These are phyloP conservation scores for Volucella inflata DNA, from an alignment of 2,888 invertebrate species.

Conservation along the genomic window DNA sequence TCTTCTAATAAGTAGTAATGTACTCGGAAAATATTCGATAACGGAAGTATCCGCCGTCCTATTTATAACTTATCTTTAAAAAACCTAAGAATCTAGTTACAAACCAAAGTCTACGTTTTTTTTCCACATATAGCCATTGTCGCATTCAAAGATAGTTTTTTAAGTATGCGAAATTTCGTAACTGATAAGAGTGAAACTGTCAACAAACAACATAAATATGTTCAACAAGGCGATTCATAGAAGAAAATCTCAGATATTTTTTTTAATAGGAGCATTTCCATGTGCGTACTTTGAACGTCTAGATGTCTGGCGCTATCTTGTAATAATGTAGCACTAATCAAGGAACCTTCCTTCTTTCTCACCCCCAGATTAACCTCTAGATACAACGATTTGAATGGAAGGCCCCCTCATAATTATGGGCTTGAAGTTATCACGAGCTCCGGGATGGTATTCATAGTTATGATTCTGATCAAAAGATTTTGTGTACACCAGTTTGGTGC, in stretches of 20 bases:
- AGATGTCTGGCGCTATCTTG: slow-evolving; percentile 41
- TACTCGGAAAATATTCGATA: neutral
- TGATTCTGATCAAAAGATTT: neutral
- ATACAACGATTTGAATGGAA: too few relatives aligned
- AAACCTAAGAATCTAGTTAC: slow-evolving; percentile 4
- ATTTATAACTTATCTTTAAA: slow-evolving; percentile 9
- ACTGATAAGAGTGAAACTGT: slow-evolving; percentile 1
- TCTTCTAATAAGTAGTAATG: neutral
- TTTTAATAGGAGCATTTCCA: neutral
- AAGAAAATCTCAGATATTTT: slow-evolving; percentile 27
- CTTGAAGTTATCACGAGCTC: neutral
- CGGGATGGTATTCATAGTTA: neutral
- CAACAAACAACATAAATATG: neutral
- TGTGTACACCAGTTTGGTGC: neutral
- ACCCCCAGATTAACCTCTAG: neutral
- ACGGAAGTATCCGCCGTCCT: neutral
- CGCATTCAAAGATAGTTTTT: slow-evolving; percentile 11
- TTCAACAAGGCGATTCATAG: slow-evolving; percentile 3
- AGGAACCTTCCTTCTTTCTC: slow-evolving; percentile 3
- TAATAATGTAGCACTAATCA: slow-evolving; percentile 22
- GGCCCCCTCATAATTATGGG: neutral
- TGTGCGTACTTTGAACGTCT: slow-evolving; percentile 63
- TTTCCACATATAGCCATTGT: slow-evolving; percentile 25
- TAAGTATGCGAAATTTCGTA: slow-evolving; percentile 34
- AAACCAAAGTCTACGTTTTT: slow-evolving; percentile 21